phyloP scores from a whole-genome alignment of 1,140 invertebrate species.

The Ectropis grisescens region DNA sequence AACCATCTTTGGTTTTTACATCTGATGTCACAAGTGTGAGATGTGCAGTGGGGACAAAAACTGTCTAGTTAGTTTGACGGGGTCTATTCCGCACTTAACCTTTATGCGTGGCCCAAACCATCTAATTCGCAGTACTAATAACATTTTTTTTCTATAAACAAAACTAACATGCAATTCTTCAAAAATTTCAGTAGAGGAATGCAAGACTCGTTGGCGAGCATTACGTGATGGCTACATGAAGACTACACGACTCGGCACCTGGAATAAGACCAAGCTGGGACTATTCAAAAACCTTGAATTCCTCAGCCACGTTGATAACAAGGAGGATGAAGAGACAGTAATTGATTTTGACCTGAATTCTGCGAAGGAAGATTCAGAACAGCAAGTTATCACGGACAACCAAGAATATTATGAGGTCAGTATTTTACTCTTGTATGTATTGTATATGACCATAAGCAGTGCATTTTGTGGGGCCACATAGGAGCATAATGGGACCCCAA shows the following conservation, averaged over 20 bases:
- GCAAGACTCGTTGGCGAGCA: constrained; percentile 55
- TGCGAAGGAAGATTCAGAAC: constrained; percentile 20
- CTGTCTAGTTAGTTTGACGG: too few relatives aligned
- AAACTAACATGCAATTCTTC: too few relatives aligned
- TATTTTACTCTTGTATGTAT: constrained; percentile 2
- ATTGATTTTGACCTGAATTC: neutral
- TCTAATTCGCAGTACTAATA: too few relatives aligned
- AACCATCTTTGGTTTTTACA: too few relatives aligned
- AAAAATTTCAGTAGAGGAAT: constrained; percentile 55
- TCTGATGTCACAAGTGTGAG: too few relatives aligned
- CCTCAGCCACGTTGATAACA: constrained; percentile 21
- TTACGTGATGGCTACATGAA: constrained; percentile 50
- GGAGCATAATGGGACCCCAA: too few relatives aligned
- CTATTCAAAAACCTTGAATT: constrained; percentile 51
- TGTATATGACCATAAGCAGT: too few relatives aligned
- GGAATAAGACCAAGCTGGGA: constrained; percentile 41
- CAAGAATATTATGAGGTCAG: constrained; percentile 59
- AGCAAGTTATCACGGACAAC: constrained; percentile 54
- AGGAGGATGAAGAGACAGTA: constrained; percentile 15
- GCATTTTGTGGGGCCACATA: too few relatives aligned
- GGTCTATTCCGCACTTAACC: too few relatives aligned
- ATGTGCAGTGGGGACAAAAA: too few relatives aligned
- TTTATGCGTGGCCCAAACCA: too few relatives aligned
- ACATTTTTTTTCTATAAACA: too few relatives aligned
- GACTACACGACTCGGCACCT: constrained; percentile 39